These are phyloP conservation scores for Hydropotes inermis DNA, from an alignment of 2,113 vertebrate species.

Conservation along the genomic window DNA sequence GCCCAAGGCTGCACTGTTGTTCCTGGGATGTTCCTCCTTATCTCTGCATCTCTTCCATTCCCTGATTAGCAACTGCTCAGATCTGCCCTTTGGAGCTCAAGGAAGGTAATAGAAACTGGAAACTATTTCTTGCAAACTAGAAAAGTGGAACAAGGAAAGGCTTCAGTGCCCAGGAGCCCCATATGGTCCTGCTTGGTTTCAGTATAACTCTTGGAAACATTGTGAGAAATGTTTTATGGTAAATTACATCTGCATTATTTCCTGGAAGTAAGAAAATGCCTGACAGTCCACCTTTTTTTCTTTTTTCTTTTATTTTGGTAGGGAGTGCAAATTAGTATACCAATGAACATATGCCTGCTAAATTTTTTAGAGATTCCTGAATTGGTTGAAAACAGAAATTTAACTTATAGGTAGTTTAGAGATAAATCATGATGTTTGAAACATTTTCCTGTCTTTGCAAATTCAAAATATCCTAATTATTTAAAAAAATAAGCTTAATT, in stretches of 20 bases:
- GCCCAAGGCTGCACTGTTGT: fast-evolving
- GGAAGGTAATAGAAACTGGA: background rate
- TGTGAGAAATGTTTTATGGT: background rate
- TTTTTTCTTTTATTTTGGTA: background rate
- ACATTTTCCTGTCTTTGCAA: background rate
- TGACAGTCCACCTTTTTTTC: background rate
- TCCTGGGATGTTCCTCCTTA: background rate
- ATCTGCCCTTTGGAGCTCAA: background rate
- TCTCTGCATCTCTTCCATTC: background rate
- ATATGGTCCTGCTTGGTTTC: background rate
- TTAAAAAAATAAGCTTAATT: background rate
- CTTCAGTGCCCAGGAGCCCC: background rate
- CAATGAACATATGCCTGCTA: background rate
- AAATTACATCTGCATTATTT: background rate
- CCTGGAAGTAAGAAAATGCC: background rate
- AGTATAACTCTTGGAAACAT: background rate
- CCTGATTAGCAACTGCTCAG: background rate
- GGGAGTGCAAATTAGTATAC: background rate
- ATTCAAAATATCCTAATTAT: background rate
- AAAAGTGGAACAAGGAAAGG: background rate
- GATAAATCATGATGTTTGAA: background rate
- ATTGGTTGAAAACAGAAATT: background rate
- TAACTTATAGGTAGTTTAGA: background rate
- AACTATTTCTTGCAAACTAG: background rate
- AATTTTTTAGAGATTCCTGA: background rate